phyloP scores from a whole-genome alignment of 2,797 vertebrate genomes.

The Lophura swinhoii region DNA sequence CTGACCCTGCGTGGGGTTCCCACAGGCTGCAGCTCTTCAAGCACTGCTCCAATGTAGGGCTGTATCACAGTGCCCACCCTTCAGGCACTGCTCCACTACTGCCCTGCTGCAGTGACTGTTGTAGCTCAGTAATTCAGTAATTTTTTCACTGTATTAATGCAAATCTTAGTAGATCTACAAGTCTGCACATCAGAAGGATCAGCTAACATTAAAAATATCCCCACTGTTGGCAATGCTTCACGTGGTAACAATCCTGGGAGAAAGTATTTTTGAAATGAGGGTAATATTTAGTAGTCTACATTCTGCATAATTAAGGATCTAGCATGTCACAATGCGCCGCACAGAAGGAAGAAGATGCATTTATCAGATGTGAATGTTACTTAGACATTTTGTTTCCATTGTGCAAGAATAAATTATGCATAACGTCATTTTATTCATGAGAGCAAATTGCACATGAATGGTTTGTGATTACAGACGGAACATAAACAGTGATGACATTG shows the following conservation, averaged over 20 bases:
- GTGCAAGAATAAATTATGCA: slow-evolving; percentile 21
- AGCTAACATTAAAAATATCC: background rate
- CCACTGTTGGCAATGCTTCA: background rate
- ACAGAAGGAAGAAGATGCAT: slow-evolving; percentile 9
- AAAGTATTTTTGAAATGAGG: background rate
- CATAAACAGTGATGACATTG: background rate
- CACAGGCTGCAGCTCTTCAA: background rate
- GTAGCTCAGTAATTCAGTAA: background rate
- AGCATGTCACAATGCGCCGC: background rate
- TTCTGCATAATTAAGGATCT: background rate
- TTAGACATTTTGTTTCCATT: slow-evolving; percentile 41
- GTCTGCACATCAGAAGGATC: background rate
- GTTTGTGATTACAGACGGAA: slow-evolving; percentile 20
- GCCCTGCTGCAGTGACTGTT: background rate
- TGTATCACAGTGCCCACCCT: too few relatives aligned
- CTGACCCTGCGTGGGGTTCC: too few relatives aligned
- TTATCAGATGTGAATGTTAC: slow-evolving; percentile 12
- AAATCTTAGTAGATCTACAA: background rate
- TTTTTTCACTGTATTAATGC: background rate
- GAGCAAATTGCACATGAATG: background rate
- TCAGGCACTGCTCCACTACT: background rate
- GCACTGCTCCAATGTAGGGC: background rate
- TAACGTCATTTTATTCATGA: slow-evolving; percentile 21
- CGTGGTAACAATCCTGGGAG: background rate
- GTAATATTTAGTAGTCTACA: background rate